phyloP scores from a whole-genome alignment of 2,797 vertebrate genomes.

The Hylomyscus alleni region DNA sequence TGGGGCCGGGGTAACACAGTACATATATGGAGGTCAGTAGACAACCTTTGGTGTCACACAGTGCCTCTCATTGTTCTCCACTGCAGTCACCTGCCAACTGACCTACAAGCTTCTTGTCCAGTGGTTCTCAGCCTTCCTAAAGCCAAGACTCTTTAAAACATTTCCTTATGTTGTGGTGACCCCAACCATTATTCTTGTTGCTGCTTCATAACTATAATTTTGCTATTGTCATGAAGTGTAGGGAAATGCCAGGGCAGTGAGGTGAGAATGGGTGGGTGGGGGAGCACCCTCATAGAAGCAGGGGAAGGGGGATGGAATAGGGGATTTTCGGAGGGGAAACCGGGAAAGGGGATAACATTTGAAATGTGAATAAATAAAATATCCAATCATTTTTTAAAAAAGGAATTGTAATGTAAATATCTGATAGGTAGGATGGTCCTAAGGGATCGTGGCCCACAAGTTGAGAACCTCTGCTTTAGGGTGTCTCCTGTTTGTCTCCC shows the following conservation, averaged over 20 bases:
- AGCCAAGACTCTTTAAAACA: neutral
- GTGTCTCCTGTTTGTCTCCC: neutral
- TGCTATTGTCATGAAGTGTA: neutral
- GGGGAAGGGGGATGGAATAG: too few species aligned
- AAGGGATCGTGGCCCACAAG: neutral
- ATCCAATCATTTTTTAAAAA: too few species aligned
- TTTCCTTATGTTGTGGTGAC: neutral
- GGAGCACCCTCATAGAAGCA: too few species aligned
- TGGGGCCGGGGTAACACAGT: too few species aligned
- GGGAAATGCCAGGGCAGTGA: too few species aligned
- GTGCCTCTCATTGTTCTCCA: neutral
- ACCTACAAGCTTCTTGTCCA: too few species aligned
- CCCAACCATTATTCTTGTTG: neutral
- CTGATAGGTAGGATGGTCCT: neutral
- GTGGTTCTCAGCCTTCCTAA: neutral
- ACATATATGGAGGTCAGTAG: neutral
- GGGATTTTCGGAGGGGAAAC: too few species aligned
- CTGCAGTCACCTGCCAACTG: too few species aligned
- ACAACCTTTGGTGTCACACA: neutral
- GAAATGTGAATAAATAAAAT: too few species aligned
- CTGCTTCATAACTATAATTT: neutral
- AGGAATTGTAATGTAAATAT: neutral
- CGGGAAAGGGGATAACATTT: too few species aligned
- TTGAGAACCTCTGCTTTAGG: neutral
- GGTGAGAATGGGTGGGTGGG: too few species aligned